phyloP scores from a whole-genome alignment of 2,888 invertebrate species.

The Nebria salina region DNA sequence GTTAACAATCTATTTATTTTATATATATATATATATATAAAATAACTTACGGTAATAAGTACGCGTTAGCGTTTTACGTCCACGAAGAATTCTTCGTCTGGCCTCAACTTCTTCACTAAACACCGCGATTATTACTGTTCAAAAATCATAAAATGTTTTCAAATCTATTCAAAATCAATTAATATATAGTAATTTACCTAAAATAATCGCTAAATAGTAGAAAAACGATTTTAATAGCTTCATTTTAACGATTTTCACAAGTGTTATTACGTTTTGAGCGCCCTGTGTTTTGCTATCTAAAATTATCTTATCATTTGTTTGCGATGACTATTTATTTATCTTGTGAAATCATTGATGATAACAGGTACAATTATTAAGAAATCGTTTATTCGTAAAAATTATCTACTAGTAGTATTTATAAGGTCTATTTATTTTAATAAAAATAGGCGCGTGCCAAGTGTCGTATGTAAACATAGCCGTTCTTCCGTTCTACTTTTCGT shows the following conservation, averaged over 20 bases:
- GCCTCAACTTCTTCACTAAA: conserved; percentile 78
- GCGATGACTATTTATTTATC: conserved; percentile 37
- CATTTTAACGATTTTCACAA: conserved; percentile 58
- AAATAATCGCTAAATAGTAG: conserved; percentile 66
- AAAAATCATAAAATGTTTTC: conserved; percentile 11
- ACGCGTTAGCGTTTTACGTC: conserved; percentile 80
- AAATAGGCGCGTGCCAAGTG: neutral
- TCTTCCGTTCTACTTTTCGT: neutral
- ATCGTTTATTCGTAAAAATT: no score
- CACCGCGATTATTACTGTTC: conserved; percentile 73
- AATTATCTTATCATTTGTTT: conserved; percentile 38
- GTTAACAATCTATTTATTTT: neutral
- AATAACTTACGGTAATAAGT: conserved; percentile 79
- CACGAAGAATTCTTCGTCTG: conserved; percentile 80
- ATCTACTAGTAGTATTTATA: neutral
- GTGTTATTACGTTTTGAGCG: neutral
- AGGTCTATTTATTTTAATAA: neutral
- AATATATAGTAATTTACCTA: conserved; percentile 61
- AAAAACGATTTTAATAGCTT: conserved; percentile 61
- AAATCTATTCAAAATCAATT: neutral
- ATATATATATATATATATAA: neutral
- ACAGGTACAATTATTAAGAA: neutral
- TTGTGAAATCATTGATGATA: conserved; percentile 31
- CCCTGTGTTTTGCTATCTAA: conserved; percentile 10
- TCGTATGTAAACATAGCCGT: neutral